Base-by-base conservation (phyloP, 1,140 invertebrate genomes). In the Thereuonema tuberculata region DNA sequence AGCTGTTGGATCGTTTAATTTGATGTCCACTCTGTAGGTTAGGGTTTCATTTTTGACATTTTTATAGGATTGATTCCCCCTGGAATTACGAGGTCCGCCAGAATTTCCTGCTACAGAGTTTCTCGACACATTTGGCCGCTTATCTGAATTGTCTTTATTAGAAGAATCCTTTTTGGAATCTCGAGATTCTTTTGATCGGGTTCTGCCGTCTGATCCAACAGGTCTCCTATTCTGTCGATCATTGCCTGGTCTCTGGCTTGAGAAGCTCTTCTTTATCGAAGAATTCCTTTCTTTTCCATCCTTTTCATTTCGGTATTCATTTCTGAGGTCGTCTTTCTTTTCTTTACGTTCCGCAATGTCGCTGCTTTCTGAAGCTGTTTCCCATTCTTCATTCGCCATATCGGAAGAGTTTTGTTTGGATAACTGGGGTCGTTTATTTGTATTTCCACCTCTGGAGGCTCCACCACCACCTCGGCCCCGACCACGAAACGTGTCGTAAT, bases 361-460 rank as follows among this genome's bases (percentile, higher is more conserved):
- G 68, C 79, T 80, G 65, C 76, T 79, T 65, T 80, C 78, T n/a
- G 78, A 80, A n/a, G 78, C 78, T 28, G 78, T 80, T 66, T 80
- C 78, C 78, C 78, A 80, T 60, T 80, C 78, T 55, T 78, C 76
- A 62, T 76, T 77, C 17, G 69, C 71, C 23, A 71, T 71, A 63
- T 79, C 76, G n/a, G 74, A 76, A 21, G 75, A 75, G 29, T 73
- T 52, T 52, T 61, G 59, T 26, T 27, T 57, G 5, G 57, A 21
- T 27, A 29, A 25, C 25, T 49, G 43, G 1, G 56, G 29, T 12
- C 57, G 53, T 29, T 55, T 55, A 29, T 21, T 28, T 5, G 53
- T 17, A 21, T 29, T 55, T 5, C 24, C 59, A 53, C 60, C 56
- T 17, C 61, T 26, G 14, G 17, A 31, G 23, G 58, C 58, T 37